Evolutionary conservation across 2,797 vertebrate species (phyloP).

Genomic region (Pyrocephalus nanus): DNA sequence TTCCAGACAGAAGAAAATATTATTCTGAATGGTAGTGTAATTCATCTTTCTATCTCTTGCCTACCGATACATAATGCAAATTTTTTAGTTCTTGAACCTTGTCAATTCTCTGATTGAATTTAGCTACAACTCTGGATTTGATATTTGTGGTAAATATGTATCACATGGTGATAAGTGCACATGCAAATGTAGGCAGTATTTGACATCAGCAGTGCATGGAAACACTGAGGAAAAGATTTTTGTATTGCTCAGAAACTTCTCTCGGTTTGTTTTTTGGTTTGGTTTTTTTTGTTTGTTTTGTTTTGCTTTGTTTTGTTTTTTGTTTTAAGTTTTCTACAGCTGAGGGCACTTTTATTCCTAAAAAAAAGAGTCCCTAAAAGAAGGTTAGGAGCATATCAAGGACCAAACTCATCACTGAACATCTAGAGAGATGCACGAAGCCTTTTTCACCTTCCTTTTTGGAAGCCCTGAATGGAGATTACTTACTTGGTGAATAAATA

Average conservation of each 20-base stretch:
- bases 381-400: constrained; percentile 21
- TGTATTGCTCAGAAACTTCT: background rate
- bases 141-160: background rate
- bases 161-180: background rate
- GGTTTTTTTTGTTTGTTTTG: no score
- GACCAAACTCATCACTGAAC: background rate
- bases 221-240: background rate
- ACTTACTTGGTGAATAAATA: background rate
- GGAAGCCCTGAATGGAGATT: background rate
- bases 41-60: background rate
- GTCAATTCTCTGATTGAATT: background rate
- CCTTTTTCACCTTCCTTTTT: background rate
- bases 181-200: background rate
- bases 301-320: background rate
- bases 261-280: no score
- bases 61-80: background rate
- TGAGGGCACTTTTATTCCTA: constrained; percentile 41
- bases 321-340: background rate
- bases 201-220: background rate
- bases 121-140: background rate
- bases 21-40: background rate
- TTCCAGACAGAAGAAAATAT: background rate
- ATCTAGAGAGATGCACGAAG: background rate
- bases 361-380: background rate
- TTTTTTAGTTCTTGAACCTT: background rate